Base-by-base conservation (phyloP, 2,888 invertebrate genomes). In the Caenorhabditis sp. region DNA sequence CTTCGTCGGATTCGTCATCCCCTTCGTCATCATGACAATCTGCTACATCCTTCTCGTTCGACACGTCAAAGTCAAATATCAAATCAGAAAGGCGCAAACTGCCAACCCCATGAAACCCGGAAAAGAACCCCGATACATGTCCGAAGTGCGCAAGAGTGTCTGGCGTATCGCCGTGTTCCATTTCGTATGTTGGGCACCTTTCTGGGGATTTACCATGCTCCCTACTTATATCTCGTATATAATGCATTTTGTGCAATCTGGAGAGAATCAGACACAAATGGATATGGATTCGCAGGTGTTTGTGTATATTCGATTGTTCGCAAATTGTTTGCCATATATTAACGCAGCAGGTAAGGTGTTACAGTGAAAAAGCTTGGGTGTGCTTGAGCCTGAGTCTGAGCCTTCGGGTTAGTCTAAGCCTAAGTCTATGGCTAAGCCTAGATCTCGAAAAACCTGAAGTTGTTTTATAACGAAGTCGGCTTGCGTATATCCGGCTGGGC, bases 171-270 rank as follows among this genome's bases (percentile, higher is more conserved):
- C 82, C 43, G 74, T 84, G 31, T 84, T 82, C 59, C 84, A 84
- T 65, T 84, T 84, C 60, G 67, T 79, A 12, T 84, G 84, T 56
- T 84, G 83, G 84, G 84, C 83, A 8, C 84, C 84, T 38, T 84
- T 80, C 65, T 83, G 82, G 82, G 61, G 71, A 17, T 82, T 82
- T 63, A 81, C 81, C 3, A 76, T 81, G 63, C 27, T 68, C 7
- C 82, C 83, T 1, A 66, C 69, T 26, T 77, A 66, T 38, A 69
- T 80, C 21, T 36, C 56, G 36, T 67, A 71, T 60, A 67, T 71
- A 21, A 64, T 64, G 59, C 54, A 59, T 8, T 60, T 63, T 20
- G 26, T 70, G 17, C 63, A 63, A 1, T 25, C 31, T 27, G 67
- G 61, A 8, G 68, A 73, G 20, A 62, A 50, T 53, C 53, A 59